These are phyloP conservation scores for Galeruca laticollis DNA, from an alignment of 2,888 invertebrate genomes.

Conservation along the genomic window DNA sequence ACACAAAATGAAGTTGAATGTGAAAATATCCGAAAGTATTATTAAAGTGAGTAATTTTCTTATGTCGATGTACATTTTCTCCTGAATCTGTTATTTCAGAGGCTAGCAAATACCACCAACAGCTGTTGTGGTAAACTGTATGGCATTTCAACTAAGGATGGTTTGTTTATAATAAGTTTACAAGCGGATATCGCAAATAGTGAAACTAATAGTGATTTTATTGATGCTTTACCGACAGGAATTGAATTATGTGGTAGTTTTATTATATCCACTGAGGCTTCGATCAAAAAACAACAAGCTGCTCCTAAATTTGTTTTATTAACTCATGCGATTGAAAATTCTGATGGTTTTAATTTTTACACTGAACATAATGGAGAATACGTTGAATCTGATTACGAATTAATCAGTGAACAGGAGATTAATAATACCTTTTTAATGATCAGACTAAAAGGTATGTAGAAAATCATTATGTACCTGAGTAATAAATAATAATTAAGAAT, in stretches of 20 bases:
- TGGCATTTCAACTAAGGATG: constrained; percentile 81
- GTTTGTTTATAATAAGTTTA: constrained; percentile 76
- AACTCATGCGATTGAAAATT: constrained; percentile 11
- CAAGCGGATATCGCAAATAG: constrained; percentile 74
- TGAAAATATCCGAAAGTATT: constrained; percentile 79
- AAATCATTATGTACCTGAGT: constrained; percentile 73
- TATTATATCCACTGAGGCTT: constrained; percentile 67
- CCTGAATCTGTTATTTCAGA: constrained; percentile 67
- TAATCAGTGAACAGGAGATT: constrained; percentile 71
- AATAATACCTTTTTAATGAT: constrained; percentile 75
- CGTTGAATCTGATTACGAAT: constrained; percentile 60
- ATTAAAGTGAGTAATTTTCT: constrained; percentile 2
- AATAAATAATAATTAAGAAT: constrained; percentile 68
- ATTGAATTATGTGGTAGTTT: constrained; percentile 82
- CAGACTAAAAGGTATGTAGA: constrained; percentile 82
- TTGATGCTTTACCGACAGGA: constrained; percentile 80
- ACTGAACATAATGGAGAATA: constrained; percentile 25
- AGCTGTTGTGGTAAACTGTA: constrained; percentile 79
- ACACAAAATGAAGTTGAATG: constrained; percentile 77
- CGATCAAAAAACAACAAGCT: neutral
- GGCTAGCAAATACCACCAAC: constrained; percentile 74
- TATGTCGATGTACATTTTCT: neutral
- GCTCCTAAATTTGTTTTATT: constrained; percentile 10
- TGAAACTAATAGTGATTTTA: constrained; percentile 70
- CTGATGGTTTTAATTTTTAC: constrained; percentile 2